Conservation (phyloP, 2,113 vertebrate species). For the Calypte anna region DNA sequence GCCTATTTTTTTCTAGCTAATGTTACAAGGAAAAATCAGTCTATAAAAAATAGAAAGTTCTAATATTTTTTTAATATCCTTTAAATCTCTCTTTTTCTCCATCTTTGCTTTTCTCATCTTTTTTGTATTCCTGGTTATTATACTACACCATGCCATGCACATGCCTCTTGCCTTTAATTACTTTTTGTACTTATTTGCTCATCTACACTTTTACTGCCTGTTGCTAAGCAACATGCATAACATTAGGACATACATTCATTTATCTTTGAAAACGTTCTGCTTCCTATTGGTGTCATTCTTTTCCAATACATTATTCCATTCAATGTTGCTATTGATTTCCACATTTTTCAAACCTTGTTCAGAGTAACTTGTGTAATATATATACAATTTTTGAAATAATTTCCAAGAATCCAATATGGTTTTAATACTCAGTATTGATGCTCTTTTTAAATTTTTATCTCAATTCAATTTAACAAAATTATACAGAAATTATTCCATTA, state of each 20-base stretch:
- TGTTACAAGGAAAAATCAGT: background rate
- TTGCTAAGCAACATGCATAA: slow-evolving; percentile 74
- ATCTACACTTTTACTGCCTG: slow-evolving; percentile 61
- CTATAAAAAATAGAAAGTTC: background rate
- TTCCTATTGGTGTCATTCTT: slow-evolving; percentile 34
- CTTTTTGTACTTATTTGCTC: slow-evolving; percentile 65
- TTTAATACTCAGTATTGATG: background rate
- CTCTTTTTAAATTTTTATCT: background rate
- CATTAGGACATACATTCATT: slow-evolving; percentile 58
- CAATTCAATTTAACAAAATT: background rate
- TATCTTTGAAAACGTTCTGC: slow-evolving; percentile 30
- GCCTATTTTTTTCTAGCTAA: background rate
- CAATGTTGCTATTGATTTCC: slow-evolving; percentile 1
- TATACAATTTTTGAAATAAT: background rate
- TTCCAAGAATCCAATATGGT: background rate
- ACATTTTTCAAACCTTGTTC: background rate
- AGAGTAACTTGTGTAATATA: background rate
- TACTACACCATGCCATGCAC: slow-evolving; percentile 25
- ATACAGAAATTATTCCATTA: background rate
- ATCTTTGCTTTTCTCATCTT: slow-evolving; percentile 31
- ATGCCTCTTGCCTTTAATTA: slow-evolving; percentile 70
- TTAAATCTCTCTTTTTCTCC: slow-evolving; percentile 21
- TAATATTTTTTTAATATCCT: slow-evolving; percentile 24
- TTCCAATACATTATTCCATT: slow-evolving; percentile 18
- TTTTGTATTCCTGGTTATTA: slow-evolving; percentile 36